These are phyloP conservation scores for Gallinago solitaria DNA, from an alignment of 2,797 vertebrate species.

Conservation along the genomic window DNA sequence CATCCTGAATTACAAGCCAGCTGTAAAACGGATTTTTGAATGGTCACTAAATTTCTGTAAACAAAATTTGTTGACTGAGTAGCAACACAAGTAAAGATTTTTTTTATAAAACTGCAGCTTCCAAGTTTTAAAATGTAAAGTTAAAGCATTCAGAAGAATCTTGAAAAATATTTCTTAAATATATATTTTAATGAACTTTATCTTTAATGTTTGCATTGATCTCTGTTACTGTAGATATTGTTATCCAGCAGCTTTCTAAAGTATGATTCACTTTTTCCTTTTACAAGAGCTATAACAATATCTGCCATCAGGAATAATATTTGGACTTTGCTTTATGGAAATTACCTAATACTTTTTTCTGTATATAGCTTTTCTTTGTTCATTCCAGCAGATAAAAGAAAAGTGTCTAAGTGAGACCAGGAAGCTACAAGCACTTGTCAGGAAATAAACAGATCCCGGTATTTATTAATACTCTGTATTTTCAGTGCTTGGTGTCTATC, in stretches of 20 bases:
- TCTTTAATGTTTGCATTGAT: neutral
- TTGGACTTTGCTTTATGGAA: neutral
- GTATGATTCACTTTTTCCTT: neutral
- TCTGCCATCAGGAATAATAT: neutral
- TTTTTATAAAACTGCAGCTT: neutral
- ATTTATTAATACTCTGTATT: neutral
- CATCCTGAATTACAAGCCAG: neutral
- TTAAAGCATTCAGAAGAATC: neutral
- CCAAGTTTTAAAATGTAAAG: neutral
- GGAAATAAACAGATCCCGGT: neutral
- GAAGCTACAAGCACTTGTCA: neutral
- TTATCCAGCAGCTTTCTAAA: neutral
- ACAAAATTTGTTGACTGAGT: neutral
- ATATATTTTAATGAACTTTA: neutral
- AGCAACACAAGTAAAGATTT: neutral
- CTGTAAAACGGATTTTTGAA: neutral
- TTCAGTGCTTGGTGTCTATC: neutral
- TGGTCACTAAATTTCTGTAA: neutral
- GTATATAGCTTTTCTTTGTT: neutral
- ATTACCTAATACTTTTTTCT: neutral
- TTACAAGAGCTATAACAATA: neutral
- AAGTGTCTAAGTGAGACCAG: neutral
- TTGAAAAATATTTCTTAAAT: neutral
- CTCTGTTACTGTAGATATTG: neutral
- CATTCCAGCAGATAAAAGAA: neutral